A percentile compares a stretch with the other conserved stretches of the same genome.
Conservation (phyloP, 2,113 vertebrate species). For the Zosterops hypoxanthus region DNA sequence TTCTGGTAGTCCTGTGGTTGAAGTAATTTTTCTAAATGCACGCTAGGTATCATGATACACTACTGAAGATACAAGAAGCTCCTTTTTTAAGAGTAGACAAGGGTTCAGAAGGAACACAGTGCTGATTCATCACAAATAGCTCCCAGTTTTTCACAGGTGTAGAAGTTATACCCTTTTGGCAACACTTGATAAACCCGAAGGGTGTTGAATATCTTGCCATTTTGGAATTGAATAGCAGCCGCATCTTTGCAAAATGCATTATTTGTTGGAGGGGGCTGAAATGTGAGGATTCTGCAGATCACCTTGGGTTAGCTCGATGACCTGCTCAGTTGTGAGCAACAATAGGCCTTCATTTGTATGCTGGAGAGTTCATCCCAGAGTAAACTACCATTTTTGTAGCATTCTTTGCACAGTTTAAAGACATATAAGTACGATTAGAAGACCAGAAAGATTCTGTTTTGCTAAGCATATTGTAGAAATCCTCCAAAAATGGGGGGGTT, state of each 20-base stretch:
- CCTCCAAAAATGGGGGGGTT: neutral
- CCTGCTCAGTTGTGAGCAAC: neutral
- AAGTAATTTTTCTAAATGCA: neutral
- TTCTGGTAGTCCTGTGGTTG: neutral
- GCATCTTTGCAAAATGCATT: constrained; percentile 8
- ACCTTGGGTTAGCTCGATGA: neutral
- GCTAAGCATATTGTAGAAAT: neutral
- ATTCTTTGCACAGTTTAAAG: neutral
- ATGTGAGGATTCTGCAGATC: constrained; percentile 33
- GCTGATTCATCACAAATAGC: neutral
- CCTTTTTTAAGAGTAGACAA: neutral
- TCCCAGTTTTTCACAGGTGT: neutral
- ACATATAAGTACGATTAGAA: neutral
- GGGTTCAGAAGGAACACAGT: neutral
- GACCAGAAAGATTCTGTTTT: neutral
- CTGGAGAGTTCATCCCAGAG: neutral
- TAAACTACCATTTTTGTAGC: neutral
- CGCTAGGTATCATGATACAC: neutral
- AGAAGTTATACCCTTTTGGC: neutral
- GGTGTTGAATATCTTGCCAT: neutral
- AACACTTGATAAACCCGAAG: constrained; percentile 5
- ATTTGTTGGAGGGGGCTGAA: constrained; percentile 8
- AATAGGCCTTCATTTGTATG: constrained; percentile 24
- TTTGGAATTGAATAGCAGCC: neutral
- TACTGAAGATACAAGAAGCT: neutral